Percentiles rank a stretch among this genome's conserved stretches.
Conservation (phyloP, 2,113 vertebrate species). For the Platichthys stellatus region DNA sequence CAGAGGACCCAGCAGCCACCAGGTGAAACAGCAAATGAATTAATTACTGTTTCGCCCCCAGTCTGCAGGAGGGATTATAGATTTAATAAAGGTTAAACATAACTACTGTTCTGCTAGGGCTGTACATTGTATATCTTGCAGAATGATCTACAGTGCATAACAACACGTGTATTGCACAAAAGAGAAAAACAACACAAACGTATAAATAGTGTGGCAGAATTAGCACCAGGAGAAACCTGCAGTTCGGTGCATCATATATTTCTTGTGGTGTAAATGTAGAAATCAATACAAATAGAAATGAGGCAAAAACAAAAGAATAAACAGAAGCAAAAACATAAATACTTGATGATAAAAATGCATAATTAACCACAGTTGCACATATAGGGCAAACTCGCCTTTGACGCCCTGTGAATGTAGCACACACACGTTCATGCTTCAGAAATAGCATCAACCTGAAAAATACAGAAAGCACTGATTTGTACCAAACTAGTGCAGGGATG, state of each 20-base stretch:
- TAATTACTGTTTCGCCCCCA: neutral
- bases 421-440: neutral
- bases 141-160: too few relatives aligned
- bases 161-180: neutral
- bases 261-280: conserved; percentile 16
- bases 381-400: neutral
- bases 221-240: neutral
- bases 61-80: neutral
- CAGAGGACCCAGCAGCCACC: neutral
- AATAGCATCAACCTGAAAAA: neutral
- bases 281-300: conserved; percentile 17
- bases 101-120: too few relatives aligned
- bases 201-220: too few relatives aligned
- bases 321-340: conserved; percentile 30
- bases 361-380: conserved; percentile 27
- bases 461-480: too few relatives aligned
- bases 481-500: too few relatives aligned
- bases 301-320: neutral
- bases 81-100: too few relatives aligned
- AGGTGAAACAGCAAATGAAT: neutral
- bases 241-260: neutral
- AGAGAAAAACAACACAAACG: too few relatives aligned
- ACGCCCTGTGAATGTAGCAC: conserved; percentile 5
- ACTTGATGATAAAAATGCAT: conserved; percentile 23
- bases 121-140: too few relatives aligned